Conservation (phyloP, 1,140 invertebrate genomes). For the Reticulitermes speratus region DNA sequence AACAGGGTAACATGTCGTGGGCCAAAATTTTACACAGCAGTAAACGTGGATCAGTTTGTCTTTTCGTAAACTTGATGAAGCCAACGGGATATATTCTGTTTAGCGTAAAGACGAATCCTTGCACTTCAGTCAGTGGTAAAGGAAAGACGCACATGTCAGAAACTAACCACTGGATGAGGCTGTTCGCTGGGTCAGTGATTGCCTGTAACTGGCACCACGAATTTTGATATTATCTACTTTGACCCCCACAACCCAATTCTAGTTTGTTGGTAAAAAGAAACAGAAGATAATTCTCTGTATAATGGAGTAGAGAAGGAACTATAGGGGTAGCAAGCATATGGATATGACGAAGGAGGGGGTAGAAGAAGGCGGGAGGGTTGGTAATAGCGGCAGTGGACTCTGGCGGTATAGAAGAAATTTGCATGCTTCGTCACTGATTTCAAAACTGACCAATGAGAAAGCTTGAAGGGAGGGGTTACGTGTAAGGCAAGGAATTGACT, state of each 20-base stretch:
- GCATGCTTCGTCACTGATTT: constrained; percentile 51
- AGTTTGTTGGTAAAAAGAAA: background rate
- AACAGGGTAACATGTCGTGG: too few species aligned
- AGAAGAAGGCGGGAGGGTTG: background rate
- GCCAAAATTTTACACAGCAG: too few species aligned
- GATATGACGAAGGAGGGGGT: constrained; percentile 26
- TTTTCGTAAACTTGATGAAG: too few species aligned
- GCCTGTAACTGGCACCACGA: constrained; percentile 40
- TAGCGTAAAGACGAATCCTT: too few species aligned
- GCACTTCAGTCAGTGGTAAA: too few species aligned
- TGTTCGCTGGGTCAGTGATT: background rate
- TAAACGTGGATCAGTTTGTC: too few species aligned
- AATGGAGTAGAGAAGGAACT: constrained; percentile 24
- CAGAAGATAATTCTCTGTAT: constrained; percentile 6
- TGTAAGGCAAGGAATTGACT: constrained; percentile 28
- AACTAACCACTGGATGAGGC: background rate
- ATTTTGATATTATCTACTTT: constrained; percentile 34
- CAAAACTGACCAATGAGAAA: constrained; percentile 33
- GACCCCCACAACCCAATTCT: background rate
- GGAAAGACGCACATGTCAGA: background rate
- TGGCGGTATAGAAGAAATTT: constrained; percentile 48
- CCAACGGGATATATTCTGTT: too few species aligned
- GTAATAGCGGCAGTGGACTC: constrained; percentile 29
- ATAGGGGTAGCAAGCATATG: constrained; percentile 23
- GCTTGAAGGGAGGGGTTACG: constrained; percentile 22